A percentile compares a stretch with the other conserved stretches of the same genome.
phyloP scores from a whole-genome alignment of 2,797 vertebrate species.

The Parauchenoglanis punctatus region DNA sequence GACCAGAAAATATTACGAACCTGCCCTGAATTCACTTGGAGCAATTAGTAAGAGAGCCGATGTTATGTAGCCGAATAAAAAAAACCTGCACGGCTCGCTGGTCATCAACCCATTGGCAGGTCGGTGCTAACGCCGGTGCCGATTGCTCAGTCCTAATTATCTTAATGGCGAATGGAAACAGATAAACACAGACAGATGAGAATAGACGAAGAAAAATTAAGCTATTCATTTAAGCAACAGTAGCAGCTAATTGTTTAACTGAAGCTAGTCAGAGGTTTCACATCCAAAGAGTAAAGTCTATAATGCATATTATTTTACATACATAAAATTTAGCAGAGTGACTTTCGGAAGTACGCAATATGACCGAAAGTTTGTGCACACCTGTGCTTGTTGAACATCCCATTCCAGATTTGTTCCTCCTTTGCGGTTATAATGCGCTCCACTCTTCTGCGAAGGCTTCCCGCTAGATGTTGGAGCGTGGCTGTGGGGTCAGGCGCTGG shows the following conservation, averaged over 20 bases:
- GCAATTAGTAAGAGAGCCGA: background rate
- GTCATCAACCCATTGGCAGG: background rate
- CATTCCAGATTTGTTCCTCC: background rate
- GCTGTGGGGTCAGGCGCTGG: background rate
- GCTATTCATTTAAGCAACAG: background rate
- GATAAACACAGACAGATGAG: background rate
- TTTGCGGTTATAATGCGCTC: too few relatives aligned
- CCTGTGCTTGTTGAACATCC: background rate
- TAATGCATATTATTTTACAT: background rate
- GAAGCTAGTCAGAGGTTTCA: background rate
- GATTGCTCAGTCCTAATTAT: conserved; percentile 19
- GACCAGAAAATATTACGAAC: background rate
- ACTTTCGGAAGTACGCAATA: background rate
- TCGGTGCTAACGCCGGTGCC: background rate
- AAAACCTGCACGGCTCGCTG: background rate
- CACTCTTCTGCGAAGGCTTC: too few relatives aligned
- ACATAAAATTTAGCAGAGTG: background rate
- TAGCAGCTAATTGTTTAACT: background rate
- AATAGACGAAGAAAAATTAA: background rate
- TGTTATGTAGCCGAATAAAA: background rate
- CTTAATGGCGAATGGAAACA: background rate
- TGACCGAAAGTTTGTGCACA: background rate
- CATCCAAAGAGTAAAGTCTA: background rate
- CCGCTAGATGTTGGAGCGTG: background rate
- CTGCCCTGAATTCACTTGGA: background rate